Evolutionary conservation across 2,888 invertebrate species (phyloP), one percentile per base, ranked within the genome.

Genomic region (Drosophila borborema): DNA sequence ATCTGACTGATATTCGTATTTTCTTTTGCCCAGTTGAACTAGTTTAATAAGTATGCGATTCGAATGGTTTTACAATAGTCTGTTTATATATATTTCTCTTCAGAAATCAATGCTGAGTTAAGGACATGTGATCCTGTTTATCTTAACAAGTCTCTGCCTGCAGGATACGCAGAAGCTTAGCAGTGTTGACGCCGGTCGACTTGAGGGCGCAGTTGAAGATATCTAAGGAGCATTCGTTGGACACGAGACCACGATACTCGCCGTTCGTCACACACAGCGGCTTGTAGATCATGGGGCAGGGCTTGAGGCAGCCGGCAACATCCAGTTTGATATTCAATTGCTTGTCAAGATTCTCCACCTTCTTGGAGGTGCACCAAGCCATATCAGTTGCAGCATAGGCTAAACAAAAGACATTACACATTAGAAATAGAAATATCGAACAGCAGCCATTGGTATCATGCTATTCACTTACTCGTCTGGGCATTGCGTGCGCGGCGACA

Each of bases 181-280:
- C 48, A 46, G 84, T 38, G n/a, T 72, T 46, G 40, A 55, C 72
- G 54, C 77, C 81, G 34, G 60, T 34, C 3, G 16, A 49, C 62
- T 55, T 54, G 63, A 91, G 72, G 20, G 81, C 91, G 60, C 92
- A 92, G 65, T 91, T 91, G 49, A 83, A 86, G 49, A 48, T 69
- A 0, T 83, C 82, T 74, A 92, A 68, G 43, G 82, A 45, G 54
- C 92, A 92, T 20, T 77, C 54, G 53, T 86, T 92, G 71, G 88
- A 77, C 43, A 91, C 62, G 20, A 81, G 46, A n/a, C 80, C 82
- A 38, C 92, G 92, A 69, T 82, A 88, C 41, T 86, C 80, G 62
- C 92, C 92, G 64, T 92, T 91, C 36, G 92, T 89, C 0, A 82
- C 82, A 62, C 92, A 92, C 10, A 92, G 63, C 9, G 92, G 92